Percentiles rank a stretch among this genome's conserved stretches.
phyloP scores from a whole-genome alignment of 2,113 vertebrate species.

The Microtus ochrogaster region DNA sequence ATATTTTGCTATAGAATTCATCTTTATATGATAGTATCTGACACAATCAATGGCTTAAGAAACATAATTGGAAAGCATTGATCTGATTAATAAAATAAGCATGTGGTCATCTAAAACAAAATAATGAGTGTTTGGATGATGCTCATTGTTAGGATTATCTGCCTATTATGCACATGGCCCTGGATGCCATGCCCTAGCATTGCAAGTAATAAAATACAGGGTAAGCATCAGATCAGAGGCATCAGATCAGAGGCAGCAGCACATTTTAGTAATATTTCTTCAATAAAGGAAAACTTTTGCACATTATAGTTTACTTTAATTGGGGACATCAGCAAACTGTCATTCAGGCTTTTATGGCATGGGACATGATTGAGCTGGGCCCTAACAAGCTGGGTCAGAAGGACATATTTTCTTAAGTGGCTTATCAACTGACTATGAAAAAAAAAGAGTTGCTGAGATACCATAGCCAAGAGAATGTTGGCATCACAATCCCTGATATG shows the following conservation, averaged over 20 bases:
- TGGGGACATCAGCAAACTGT: not conserved
- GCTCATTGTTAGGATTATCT: not conserved
- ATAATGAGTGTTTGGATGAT: not conserved
- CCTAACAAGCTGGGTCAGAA: not conserved
- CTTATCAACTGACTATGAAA: not conserved
- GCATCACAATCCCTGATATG: not conserved
- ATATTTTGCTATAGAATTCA: not conserved
- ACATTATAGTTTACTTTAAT: not conserved
- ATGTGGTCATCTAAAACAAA: conserved; percentile 25
- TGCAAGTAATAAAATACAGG: not conserved
- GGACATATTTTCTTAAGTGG: not conserved
- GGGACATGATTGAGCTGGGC: not conserved
- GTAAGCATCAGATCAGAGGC: not conserved
- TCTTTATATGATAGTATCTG: not conserved
- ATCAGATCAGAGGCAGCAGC: not conserved
- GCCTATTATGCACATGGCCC: not conserved
- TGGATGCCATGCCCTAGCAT: not conserved
- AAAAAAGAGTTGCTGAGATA: not conserved
- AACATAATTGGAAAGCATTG: conserved; percentile 13
- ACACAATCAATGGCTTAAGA: not conserved
- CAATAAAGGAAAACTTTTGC: not conserved
- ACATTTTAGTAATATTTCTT: not conserved
- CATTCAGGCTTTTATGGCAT: not conserved
- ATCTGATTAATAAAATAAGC: not conserved
- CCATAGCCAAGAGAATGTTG: not conserved